Conservation (phyloP, 1,140 invertebrate genomes). For the Drosophila grimshawi region DNA sequence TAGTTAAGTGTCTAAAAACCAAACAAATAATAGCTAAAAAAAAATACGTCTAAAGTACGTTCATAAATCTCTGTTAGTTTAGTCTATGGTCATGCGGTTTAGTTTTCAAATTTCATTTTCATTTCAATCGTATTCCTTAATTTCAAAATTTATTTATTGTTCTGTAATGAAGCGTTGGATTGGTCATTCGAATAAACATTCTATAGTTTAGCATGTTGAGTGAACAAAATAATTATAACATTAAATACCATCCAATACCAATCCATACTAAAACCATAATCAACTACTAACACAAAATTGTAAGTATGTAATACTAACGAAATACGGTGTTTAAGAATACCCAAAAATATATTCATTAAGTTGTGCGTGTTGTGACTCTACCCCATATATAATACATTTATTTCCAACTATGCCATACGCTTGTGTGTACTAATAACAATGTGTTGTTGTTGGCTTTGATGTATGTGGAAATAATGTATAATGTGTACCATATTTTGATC, state of each 20-base stretch:
- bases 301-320: constrained; percentile 44
- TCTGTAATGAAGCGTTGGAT: constrained; percentile 75
- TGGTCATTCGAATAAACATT: constrained; percentile 66
- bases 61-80: constrained; percentile 66
- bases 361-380: constrained; percentile 55
- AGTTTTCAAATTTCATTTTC: constrained; percentile 6
- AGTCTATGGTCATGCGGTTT: constrained; percentile 75
- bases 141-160: constrained; percentile 43
- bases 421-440: constrained; percentile 37
- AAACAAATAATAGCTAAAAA: constrained; percentile 46
- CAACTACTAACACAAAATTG: constrained; percentile 21
- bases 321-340: constrained; percentile 29
- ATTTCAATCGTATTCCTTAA: constrained; percentile 30
- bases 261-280: constrained; percentile 9
- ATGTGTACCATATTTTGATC: constrained; percentile 36
- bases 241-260: constrained; percentile 16
- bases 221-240: constrained; percentile 61
- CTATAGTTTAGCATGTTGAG: constrained; percentile 77
- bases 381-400: constrained; percentile 18
- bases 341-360: constrained; percentile 20
- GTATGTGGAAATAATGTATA: constrained; percentile 19
- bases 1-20: constrained; percentile 67
- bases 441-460: constrained; percentile 52
- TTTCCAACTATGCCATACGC: neutral
- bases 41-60: constrained; percentile 13